A percentile compares a stretch with the other conserved stretches of the same genome.
Conservation (phyloP, 2,888 invertebrate species). For the Oxyteleia sp. region DNA sequence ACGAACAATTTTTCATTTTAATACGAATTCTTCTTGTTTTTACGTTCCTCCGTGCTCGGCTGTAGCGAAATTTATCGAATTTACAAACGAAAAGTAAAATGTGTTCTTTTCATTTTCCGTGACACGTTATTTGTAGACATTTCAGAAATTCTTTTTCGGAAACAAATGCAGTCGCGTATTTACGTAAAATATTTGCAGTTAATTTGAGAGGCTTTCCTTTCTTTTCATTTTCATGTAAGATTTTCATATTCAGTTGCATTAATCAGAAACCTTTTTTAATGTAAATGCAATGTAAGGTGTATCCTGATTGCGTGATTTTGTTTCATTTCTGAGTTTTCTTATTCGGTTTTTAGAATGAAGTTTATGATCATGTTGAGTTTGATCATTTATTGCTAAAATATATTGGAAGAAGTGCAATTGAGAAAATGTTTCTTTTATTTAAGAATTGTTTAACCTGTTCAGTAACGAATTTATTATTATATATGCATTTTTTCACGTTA, state of each 20-base stretch:
- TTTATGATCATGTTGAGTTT: no score
- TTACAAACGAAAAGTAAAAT: conserved; percentile 46
- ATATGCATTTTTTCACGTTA: no score
- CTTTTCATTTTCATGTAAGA: background rate
- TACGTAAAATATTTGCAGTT: background rate
- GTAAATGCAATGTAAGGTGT: background rate
- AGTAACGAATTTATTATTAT: no score
- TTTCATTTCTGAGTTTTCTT: no score
- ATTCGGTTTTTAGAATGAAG: no score
- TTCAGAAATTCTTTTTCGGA: conserved; percentile 18
- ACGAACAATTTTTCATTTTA: conserved; percentile 33
- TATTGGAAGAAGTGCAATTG: no score
- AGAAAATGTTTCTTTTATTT: no score
- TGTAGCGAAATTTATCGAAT: conserved; percentile 36
- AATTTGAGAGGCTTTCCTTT: background rate
- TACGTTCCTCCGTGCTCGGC: conserved; percentile 3
- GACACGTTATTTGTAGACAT: conserved; percentile 32
- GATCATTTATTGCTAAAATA: no score
- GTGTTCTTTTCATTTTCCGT: conserved; percentile 32
- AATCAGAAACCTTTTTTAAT: background rate
- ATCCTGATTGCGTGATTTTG: background rate
- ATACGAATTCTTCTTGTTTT: conserved; percentile 17
- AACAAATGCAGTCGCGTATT: conserved; percentile 7
- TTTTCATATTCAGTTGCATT: background rate
- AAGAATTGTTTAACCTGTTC: no score